Base-by-base conservation (phyloP, 2,113 vertebrate genomes). In the Perca flavescens region DNA sequence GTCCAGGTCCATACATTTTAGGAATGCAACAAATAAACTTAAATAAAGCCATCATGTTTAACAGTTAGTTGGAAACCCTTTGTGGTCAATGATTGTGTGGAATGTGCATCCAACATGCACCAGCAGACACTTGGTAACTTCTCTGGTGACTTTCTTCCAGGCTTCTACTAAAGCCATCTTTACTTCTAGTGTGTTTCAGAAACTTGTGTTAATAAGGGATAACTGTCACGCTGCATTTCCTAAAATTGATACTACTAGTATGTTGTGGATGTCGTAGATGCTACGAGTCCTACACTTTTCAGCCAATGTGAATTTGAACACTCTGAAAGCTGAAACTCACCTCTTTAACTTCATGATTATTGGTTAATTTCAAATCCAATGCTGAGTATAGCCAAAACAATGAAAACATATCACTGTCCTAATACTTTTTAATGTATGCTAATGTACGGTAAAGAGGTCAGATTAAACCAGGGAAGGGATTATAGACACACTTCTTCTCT, bases 391-490 rank as follows among this genome's bases (percentile, higher is more conserved):
- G 17, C 19, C 5, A 36, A 82, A 74, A 53, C 22, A 58, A 65
- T 64, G 7, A n/a, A 54, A 66, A 63, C 7, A 70, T 1, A 61
- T 19, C 3, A n/a, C 21, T 69, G 56, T 58, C 4, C 34, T 6
- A 6, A 46, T 61, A 40, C 36, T 36, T 70, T 65, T 36, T 43
- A 6, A 22, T 14, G 50, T 28, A 25, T 19, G 10, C 40, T 43
- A 43, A 40, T 47, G 36, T 49, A 36, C 7, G 21, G 16, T n/a
- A 65, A 40, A 80, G 58, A 25, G 47, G 40, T 46, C 56, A 49
- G n/a, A 69, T 88, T 69, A 79, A 53, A 49, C 49, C 46, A 52
- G 31, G 1, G 21, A 34, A 43, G 25, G 43, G 50, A 67, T 81
- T 50, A 77, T 11, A 28, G 40, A 52, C 25, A 31, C 50, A 31